Base-by-base conservation (phyloP, 37 sponge, comb jelly and placozoan species). In the Ianthella basta region DNA sequence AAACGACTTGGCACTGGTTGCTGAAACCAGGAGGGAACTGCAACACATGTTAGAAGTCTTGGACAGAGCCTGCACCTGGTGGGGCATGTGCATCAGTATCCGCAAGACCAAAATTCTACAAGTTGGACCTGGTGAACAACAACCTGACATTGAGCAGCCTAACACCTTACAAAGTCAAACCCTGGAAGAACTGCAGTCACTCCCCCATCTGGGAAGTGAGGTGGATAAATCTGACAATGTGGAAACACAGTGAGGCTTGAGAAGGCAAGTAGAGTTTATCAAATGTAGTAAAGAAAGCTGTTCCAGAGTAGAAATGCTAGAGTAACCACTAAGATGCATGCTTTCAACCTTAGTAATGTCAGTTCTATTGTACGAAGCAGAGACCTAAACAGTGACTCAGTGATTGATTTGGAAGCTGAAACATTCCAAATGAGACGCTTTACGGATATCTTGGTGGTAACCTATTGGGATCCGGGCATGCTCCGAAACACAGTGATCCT, bases 381-480 rank as follows among this genome's bases (percentile, higher is more conserved):
- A 61, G 10, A 61, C 64, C 4, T 61, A 12, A 27, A 61, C 3
- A 13, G 12, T 61, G 64, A 13, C 64, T n/a, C 3, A 61, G 14
- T 12, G 10, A 20, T 57, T 61, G 64, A 61, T 61, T 10, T 61
- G 64, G 4, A 61, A 61, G 64, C 14, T 61, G 4, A 61, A 61
- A 61, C 64, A 61, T 61, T 61, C 64, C 64, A 61, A 2, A 61
- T 61, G 64, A 61, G 64, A 61, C 10, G 64, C 64, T 12, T 61
- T 13, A 4, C 3, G 24, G 64, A 61, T 12, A 61, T 61, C 14
- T 8, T 44, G 6, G 8, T 3, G 3, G 50, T 44, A 3, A 44
- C 64, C 64, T 61, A 13, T 4, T 61, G 64, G 64, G 64, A 61
- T 12, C n/a, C n/a, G n/a, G n/a, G n/a, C n/a, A 61, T 4, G 10